phyloP scores from a whole-genome alignment of 2,888 invertebrate species.

The Watsonalla cultraria region DNA sequence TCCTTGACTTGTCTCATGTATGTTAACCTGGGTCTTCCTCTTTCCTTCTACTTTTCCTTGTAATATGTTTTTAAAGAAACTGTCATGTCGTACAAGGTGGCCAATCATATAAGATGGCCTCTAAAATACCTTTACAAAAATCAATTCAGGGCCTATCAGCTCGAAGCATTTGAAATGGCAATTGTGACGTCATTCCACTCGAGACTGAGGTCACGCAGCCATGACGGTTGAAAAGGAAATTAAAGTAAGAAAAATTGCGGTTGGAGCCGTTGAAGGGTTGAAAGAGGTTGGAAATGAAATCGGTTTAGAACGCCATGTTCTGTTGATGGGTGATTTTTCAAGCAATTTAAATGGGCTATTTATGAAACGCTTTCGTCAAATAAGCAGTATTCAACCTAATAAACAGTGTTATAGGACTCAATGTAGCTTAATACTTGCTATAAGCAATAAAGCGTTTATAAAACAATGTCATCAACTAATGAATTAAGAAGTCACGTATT shows the following conservation, averaged over 20 bases:
- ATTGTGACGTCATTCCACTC: conserved; percentile 10
- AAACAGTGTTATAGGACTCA: no score
- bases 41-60: no score
- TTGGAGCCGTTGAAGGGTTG: conserved; percentile 5
- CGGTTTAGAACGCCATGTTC: neutral
- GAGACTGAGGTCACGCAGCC: neutral
- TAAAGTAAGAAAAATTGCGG: conserved; percentile 41
- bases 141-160: neutral
- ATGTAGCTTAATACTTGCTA: no score
- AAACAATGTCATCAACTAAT: no score
- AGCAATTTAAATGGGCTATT: neutral
- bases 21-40: no score
- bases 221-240: conserved; percentile 40
- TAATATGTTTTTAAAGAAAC: no score
- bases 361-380: neutral
- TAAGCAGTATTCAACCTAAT: neutral
- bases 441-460: no score
- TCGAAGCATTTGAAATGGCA: conserved; percentile 2
- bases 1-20: no score
- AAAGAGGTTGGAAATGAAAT: conserved; percentile 1
- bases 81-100: no score
- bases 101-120: no score
- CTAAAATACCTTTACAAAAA: no score
- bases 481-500: no score
- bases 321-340: conserved; percentile 1